Percentiles rank a stretch among this genome's conserved stretches.
Evolutionary conservation across 2,888 invertebrate genomes (phyloP).

Genomic region (Watsonalla binaria): DNA sequence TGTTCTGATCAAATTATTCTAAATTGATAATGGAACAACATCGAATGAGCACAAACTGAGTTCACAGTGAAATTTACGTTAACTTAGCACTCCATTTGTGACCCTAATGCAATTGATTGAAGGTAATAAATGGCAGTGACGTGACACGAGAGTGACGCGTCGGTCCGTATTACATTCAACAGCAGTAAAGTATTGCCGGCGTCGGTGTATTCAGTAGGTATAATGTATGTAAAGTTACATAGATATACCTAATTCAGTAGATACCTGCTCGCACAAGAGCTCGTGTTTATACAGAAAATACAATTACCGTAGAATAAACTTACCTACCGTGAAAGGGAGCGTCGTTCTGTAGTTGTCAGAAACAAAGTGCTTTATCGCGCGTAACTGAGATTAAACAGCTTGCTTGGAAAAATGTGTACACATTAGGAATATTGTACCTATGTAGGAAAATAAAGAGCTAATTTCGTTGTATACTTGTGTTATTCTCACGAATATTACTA

Average conservation of each 20-base stretch:
- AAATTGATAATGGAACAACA: too few species aligned
- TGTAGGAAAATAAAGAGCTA: too few species aligned
- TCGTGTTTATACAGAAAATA: constrained; percentile 38
- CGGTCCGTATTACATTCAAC: too few species aligned
- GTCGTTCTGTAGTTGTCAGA: constrained; percentile 12
- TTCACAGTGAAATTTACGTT: constrained; percentile 5
- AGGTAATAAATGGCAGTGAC: too few species aligned
- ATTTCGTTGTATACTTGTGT: too few species aligned
- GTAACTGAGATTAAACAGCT: background rate
- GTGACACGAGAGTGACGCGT: too few species aligned
- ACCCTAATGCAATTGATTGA: too few species aligned
- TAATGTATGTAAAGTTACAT: background rate
- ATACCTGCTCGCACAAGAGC: constrained; percentile 5
- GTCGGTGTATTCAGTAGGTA: background rate
- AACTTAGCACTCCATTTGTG: background rate
- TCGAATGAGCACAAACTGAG: too few species aligned
- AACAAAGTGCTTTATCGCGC: constrained; percentile 7
- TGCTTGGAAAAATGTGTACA: background rate
- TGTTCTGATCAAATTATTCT: too few species aligned
- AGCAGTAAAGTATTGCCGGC: too few species aligned
- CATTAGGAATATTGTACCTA: background rate
- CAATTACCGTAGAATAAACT: constrained; percentile 41
- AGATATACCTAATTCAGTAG: background rate
- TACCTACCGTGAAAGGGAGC: constrained; percentile 21
- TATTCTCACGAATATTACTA: too few species aligned